Conservation (phyloP, 2,113 vertebrate genomes). For the Centropus bengalensis region DNA sequence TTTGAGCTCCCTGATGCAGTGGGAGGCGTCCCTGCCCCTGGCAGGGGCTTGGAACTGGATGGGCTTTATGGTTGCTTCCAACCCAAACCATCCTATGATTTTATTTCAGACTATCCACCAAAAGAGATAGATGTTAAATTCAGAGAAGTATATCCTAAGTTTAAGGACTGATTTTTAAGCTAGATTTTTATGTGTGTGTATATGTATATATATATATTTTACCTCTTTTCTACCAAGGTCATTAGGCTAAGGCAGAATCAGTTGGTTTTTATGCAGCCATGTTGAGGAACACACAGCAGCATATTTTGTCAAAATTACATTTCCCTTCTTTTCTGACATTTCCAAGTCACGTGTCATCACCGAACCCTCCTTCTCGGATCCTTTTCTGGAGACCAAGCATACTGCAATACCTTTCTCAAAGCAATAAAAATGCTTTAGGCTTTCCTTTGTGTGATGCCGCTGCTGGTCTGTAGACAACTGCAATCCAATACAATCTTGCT, state of each 20-base stretch:
- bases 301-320: not conserved
- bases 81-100: too few relatives aligned
- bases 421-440: too few relatives aligned
- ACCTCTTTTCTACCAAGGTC: not conserved
- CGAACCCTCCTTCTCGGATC: not conserved
- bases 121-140: too few relatives aligned
- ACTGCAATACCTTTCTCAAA: not conserved
- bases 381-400: not conserved
- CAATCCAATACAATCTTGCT: not conserved
- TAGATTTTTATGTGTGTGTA: not conserved
- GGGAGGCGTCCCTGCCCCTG: too few relatives aligned
- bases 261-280: not conserved
- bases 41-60: too few relatives aligned
- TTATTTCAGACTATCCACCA: not conserved
- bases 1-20: too few relatives aligned
- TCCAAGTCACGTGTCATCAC: not conserved
- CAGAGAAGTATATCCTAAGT: too few relatives aligned
- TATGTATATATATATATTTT: too few relatives aligned
- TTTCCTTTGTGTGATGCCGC: not conserved
- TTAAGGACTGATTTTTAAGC: not conserved
- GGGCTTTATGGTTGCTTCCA: too few relatives aligned
- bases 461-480: not conserved
- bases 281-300: not conserved
- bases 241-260: not conserved
- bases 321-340: not conserved